Base-by-base conservation (phyloP, 35 echinoderm and acorn worm species). In the Strongylocentrotus purpuratus region DNA sequence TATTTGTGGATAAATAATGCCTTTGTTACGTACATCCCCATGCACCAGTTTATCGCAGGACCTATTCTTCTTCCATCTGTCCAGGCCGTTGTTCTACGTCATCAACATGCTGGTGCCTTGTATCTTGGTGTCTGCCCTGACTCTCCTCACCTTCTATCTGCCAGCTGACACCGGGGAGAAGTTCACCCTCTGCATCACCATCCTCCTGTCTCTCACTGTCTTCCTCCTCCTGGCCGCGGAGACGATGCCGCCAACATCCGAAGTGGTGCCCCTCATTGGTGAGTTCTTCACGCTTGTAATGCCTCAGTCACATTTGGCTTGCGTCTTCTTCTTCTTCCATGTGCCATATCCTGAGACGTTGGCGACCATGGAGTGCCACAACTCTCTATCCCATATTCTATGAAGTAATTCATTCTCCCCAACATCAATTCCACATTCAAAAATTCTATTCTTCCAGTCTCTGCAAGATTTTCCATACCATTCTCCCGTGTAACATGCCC, bases 141-240 rank as follows among this genome's bases (percentile, higher is more conserved):
- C 97, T 25, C 88, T 97, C 48, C 88, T 99, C 88, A 85, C 94
- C 33, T 99, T 99, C 85, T 97, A 96, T 88, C 92, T 99, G 22
- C 96, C 98, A 32, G 96, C 98, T 33, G 97, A 99, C 46, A 95
- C 98, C 22, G 94, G 95, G 20, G 97, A 99, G 95, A 99, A 99
- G 94, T 78, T 99, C 25, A 99, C 98, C 33, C 98, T 99, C 47
- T 97, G 98, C 46, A 99, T 99, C 90, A 99, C 98, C 48, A 99
- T 99, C 48, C 98, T 99, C 18, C 95, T 99, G 0, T 99, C 98
- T 17, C 89, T 99, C 17, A 96, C 95, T 94, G 98, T 99, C 33
- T 99, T 99, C 59, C 90, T 99, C 28, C 94, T 97, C 7, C 91
- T 99, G 50, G 98, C 96, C 0, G 96, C 96, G 4, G 98, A 99